Evolutionary conservation across 2,888 invertebrate species (phyloP).

Genomic region (Epistrophe grossulariae): DNA sequence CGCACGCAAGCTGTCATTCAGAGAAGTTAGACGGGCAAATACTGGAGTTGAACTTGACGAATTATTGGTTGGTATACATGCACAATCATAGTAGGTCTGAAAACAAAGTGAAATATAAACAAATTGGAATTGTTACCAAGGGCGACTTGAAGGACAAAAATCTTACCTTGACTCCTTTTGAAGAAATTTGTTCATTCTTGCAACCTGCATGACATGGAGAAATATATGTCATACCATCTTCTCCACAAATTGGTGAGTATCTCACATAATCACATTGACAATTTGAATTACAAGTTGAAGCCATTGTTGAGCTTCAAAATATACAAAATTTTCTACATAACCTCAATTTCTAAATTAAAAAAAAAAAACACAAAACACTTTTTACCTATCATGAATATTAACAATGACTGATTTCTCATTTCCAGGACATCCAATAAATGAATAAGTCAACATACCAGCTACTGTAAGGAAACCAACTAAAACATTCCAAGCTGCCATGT

Average conservation of each 20-base stretch:
- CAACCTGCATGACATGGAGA: conserved; percentile 93
- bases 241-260: conserved; percentile 90
- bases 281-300: conserved; percentile 85
- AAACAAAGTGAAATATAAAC: neutral
- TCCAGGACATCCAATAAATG: conserved; percentile 88
- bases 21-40: conserved; percentile 79
- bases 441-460: conserved; percentile 87
- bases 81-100: conserved; percentile 81
- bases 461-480: conserved; percentile 87
- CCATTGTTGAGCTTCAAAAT: conserved; percentile 57
- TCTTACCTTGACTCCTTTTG: conserved; percentile 84
- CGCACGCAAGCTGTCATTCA: neutral
- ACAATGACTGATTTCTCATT: conserved; percentile 85
- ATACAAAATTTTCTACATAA: neutral
- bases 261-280: conserved; percentile 89
- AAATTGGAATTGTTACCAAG: no score
- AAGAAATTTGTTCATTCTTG: conserved; percentile 82
- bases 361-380: conserved; percentile 27
- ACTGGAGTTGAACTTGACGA: conserved; percentile 72
- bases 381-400: conserved; percentile 81
- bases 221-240: conserved; percentile 88
- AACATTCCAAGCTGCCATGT: conserved; percentile 89
- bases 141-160: no score
- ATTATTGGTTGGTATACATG: conserved; percentile 79
- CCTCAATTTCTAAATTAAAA: neutral